Evolutionary conservation across 53 echinoderm and acorn worm genomes (phyloP).

Genomic region (Echinarachnius parma): DNA sequence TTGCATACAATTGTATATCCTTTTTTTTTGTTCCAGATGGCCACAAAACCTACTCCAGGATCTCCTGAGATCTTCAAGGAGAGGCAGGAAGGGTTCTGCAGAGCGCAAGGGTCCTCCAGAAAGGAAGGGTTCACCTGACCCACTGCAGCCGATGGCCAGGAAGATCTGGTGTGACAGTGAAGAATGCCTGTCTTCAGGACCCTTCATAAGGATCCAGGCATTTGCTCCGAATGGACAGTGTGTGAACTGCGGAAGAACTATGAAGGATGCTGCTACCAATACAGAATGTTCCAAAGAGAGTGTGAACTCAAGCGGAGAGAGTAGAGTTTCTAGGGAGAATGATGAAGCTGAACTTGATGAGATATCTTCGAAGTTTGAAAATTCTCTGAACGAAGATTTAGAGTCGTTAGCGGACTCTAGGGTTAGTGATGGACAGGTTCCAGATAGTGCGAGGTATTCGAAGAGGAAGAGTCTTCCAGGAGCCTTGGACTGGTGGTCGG

Average conservation of each 20-base stretch:
- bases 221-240: slow-evolving; percentile 32
- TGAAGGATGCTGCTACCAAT: slow-evolving; percentile 41
- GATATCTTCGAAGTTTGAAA: too few species aligned
- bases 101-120: too few species aligned
- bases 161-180: slow-evolving; percentile 40
- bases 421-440: neutral
- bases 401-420: too few species aligned
- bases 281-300: slow-evolving; percentile 2
- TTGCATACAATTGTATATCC: too few species aligned
- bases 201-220: slow-evolving; percentile 21
- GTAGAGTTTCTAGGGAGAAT: neutral
- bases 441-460: neutral
- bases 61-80: slow-evolving; percentile 24
- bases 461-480: slow-evolving; percentile 33
- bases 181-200: slow-evolving; percentile 6
- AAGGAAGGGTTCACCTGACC: too few species aligned
- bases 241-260: slow-evolving; percentile 23
- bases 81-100: neutral
- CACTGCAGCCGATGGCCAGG: too few species aligned
- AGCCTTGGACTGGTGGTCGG: slow-evolving; percentile 38
- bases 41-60: slow-evolving; percentile 25
- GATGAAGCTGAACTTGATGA: neutral
- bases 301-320: neutral
- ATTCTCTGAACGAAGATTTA: too few species aligned
- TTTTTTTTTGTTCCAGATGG: slow-evolving; percentile 21